Evolutionary conservation across 2,888 invertebrate species (phyloP).

Genomic region (Dasypogon diadema): DNA sequence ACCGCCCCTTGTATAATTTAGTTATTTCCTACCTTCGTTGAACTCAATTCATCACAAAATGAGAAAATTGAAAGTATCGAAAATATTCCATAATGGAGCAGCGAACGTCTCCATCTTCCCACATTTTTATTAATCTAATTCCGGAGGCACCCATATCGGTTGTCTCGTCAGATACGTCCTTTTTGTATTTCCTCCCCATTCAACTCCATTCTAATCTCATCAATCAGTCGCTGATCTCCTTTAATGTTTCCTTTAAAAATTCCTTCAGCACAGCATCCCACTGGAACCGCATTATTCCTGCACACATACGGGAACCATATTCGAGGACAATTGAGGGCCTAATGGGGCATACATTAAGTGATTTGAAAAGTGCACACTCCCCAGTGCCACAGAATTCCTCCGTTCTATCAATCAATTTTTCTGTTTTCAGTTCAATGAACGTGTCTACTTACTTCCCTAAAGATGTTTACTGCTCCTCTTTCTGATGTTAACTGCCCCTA

Average conservation of each 20-base stretch:
- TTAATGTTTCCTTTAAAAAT: conserved; percentile 39
- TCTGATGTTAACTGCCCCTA: neutral
- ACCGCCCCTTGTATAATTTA: no score
- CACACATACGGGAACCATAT: conserved; percentile 31
- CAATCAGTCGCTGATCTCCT: conserved; percentile 44
- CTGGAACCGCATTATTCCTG: conserved; percentile 13
- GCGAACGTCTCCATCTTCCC: neutral
- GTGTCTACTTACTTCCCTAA: conserved; percentile 29
- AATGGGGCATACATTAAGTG: conserved; percentile 52
- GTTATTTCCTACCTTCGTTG: no score
- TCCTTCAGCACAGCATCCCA: conserved; percentile 1
- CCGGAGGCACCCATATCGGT: neutral
- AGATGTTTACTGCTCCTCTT: conserved; percentile 3
- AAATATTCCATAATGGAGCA: neutral
- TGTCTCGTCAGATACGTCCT: neutral
- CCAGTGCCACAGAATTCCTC: neutral
- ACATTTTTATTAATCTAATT: neutral
- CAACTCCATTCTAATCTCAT: conserved; percentile 34
- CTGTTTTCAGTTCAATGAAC: conserved; percentile 53
- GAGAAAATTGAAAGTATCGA: no score
- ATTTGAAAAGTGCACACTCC: conserved; percentile 48
- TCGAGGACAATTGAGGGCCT: conserved; percentile 51
- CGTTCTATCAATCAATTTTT: conserved; percentile 50
- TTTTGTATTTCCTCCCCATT: neutral
- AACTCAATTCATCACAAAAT: no score